Evolutionary conservation across 2,888 invertebrate species (phyloP).

Genomic region (Eupithecia dodoneata): DNA sequence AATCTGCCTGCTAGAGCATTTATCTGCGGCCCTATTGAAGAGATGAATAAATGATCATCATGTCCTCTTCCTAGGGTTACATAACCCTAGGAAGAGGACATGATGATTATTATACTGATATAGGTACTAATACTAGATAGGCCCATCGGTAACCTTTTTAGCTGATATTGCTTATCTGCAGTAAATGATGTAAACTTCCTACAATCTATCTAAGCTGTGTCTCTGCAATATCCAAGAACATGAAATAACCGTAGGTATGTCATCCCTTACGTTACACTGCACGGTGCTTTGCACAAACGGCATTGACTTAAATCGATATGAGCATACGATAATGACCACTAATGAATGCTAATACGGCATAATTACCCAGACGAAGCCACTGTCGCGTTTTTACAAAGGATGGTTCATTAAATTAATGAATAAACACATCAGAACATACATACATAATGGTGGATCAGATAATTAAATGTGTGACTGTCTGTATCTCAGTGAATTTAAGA

Average conservation of each 20-base stretch:
- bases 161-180: too few relatives aligned
- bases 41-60: too few relatives aligned
- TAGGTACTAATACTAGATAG: too few relatives aligned
- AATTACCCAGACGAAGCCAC: constrained; percentile 54
- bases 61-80: too few relatives aligned
- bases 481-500: too few relatives aligned
- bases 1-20: too few relatives aligned
- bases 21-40: too few relatives aligned
- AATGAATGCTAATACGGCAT: constrained; percentile 63
- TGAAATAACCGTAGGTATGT: not conserved
- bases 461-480: not conserved
- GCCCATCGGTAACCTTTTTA: too few relatives aligned
- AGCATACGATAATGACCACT: constrained; percentile 62
- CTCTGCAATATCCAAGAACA: not conserved
- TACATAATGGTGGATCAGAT: constrained; percentile 32
- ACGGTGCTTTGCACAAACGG: constrained; percentile 60
- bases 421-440: constrained; percentile 58
- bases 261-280: not conserved
- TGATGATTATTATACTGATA: too few relatives aligned
- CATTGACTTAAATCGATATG: constrained; percentile 73
- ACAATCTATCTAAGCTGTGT: too few relatives aligned
- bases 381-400: constrained; percentile 41
- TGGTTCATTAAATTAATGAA: constrained; percentile 67
- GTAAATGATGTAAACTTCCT: too few relatives aligned
- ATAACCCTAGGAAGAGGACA: too few relatives aligned